Percentiles rank a stretch among this genome's conserved stretches.
phyloP scores from a whole-genome alignment of 2,113 vertebrate genomes.

The Ammodramus savannarum region DNA sequence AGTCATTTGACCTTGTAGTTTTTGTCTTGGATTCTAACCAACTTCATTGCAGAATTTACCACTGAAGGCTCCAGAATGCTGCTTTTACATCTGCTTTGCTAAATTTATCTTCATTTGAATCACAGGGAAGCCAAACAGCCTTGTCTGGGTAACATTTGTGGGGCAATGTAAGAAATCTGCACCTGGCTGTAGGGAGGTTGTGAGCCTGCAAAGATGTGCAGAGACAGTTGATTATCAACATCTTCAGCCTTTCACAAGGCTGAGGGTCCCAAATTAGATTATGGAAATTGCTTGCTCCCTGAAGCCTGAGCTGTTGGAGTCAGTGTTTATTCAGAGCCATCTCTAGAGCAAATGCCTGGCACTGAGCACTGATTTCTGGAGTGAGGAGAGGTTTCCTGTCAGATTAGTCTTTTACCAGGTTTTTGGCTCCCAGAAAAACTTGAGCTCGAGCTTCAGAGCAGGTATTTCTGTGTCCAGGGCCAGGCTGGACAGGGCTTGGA shows the following conservation, averaged over 20 bases:
- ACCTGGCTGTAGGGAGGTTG: neutral
- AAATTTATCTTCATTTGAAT: neutral
- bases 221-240: neutral
- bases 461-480: neutral
- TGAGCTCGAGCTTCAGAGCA: neutral
- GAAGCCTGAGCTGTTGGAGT: neutral
- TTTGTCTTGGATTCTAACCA: neutral
- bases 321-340: neutral
- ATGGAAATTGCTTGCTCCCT: neutral
- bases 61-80: neutral
- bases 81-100: slow-evolving; percentile 2
- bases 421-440: neutral
- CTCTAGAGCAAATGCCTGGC: neutral
- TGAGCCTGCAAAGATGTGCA: neutral
- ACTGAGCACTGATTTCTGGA: neutral
- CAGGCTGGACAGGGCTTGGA: neutral
- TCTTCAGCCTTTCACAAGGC: neutral
- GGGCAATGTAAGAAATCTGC: neutral
- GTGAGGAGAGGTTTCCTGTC: neutral
- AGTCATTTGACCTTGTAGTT: neutral
- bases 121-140: neutral
- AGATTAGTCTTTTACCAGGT: neutral
- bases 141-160: neutral
- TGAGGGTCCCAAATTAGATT: neutral
- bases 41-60: neutral